A percentile compares a stretch with the other conserved stretches of the same genome.
Conservation (phyloP, 2,888 invertebrate genomes). For the Portevinia maculata region DNA sequence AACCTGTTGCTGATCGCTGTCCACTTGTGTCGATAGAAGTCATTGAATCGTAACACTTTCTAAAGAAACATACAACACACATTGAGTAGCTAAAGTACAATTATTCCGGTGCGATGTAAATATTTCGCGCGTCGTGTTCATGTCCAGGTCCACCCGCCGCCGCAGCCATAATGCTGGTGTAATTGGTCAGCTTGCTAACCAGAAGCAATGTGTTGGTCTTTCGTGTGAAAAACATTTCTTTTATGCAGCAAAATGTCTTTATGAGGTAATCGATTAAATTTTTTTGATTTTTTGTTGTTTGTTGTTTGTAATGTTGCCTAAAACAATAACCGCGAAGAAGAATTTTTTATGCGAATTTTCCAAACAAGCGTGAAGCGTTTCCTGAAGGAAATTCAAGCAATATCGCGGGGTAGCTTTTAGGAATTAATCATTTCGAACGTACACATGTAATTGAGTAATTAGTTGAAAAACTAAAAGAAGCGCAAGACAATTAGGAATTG, state of each 20-base stretch:
- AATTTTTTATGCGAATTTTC: slow-evolving; percentile 18
- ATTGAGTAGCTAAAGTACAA: slow-evolving; percentile 14
- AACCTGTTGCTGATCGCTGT: slow-evolving; percentile 52
- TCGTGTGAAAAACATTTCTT: slow-evolving; percentile 55
- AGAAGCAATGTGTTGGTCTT: slow-evolving; percentile 37
- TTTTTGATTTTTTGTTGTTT: slow-evolving; percentile 1
- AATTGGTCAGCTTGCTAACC: slow-evolving; percentile 31
- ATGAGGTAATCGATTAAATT: slow-evolving; percentile 37
- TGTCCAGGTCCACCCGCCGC: slow-evolving; percentile 40
- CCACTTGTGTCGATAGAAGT: slow-evolving; percentile 51
- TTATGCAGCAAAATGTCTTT: slow-evolving; percentile 8
- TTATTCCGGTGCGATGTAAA: slow-evolving; percentile 45
- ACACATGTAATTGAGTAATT: slow-evolving; percentile 3
- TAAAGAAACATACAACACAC: slow-evolving; percentile 45
- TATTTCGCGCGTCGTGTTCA: slow-evolving; percentile 44
- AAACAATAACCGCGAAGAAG: not conserved
- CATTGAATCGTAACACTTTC: slow-evolving; percentile 69
- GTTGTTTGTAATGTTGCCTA: not conserved
- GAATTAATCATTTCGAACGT: slow-evolving; percentile 32
- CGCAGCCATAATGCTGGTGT: slow-evolving; percentile 9
- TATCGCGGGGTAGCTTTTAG: slow-evolving; percentile 5
- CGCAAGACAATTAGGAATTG: slow-evolving; percentile 29
- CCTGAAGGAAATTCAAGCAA: slow-evolving; percentile 41
- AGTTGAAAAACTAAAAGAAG: slow-evolving; percentile 8
- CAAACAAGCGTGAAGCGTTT: slow-evolving; percentile 53